Evolutionary conservation across 2,113 vertebrate species (phyloP), one percentile per base, ranked within the genome.

Genomic region (Ia io): DNA sequence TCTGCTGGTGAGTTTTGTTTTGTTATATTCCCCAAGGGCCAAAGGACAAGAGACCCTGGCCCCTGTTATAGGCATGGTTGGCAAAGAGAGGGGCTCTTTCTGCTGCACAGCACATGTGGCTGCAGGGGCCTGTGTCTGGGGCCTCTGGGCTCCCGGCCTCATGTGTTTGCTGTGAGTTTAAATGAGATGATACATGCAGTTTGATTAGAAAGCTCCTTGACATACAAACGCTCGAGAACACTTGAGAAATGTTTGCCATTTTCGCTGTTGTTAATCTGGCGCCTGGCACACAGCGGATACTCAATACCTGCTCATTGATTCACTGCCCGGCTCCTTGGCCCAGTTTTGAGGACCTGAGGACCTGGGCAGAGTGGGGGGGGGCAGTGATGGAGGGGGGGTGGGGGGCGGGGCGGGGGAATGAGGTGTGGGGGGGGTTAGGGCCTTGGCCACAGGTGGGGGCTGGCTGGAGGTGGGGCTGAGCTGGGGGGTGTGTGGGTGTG

Each of bases 21-120:
- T 40, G n/a, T n/a, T 79, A 13, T 13, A 28, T 23, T 25, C 49
- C 5, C 1, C 8, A 6, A 40, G 40, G 35, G n/a, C 61, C 61
- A 11, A 37, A 51, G 67, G 56, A 37, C 0, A 4, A 67, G 65
- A 82, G 30, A 1, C 4, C 22, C 73, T 6, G 35, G 59, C 30
- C 35, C 49, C 47, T 69, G 12, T 32, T 86, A 8, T 1, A 18
- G n/a, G n/a, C 56, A 67, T 47, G 37, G 37, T 0, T 5, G 53
- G 40, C 23, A 22, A 16, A 20, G 69, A 14, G 10, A 69, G 3
- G 44, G 69, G 11, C 16, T 63, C 16, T 69, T 53, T 18, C 61
- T 42, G 17, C n/a, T 25, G 30, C 61, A 1, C 22, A 7, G 23
- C 9, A 1, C 5, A 0, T 3, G 63, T 0, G 1, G 30, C 65